phyloP scores from a whole-genome alignment of 2,113 vertebrate genomes.

The Osmerus mordax region DNA sequence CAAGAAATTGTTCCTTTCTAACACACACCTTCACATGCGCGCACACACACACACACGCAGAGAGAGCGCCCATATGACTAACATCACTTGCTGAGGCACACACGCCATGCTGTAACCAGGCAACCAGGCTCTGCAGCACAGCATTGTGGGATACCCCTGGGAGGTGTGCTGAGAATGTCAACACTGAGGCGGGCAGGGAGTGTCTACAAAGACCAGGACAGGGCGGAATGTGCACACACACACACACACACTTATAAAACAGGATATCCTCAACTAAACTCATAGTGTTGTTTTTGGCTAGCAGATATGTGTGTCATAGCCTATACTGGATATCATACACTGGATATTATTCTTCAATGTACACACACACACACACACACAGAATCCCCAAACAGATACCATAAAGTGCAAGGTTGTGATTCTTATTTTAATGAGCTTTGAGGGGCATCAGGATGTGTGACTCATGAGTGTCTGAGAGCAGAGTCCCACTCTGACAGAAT shows the following conservation, averaged over 20 bases:
- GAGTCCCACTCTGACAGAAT: too few relatives aligned
- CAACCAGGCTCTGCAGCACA: constrained; percentile 60
- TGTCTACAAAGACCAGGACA: constrained; percentile 34
- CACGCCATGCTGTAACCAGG: constrained; percentile 62
- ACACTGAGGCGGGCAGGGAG: constrained; percentile 56
- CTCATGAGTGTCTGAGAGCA: too few relatives aligned
- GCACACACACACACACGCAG: neutral
- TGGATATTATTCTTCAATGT: too few relatives aligned
- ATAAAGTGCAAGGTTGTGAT: too few relatives aligned
- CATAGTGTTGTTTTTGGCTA: too few relatives aligned
- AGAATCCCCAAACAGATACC: too few relatives aligned
- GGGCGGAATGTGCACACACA: neutral
- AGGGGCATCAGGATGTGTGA: too few relatives aligned
- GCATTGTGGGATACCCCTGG: constrained; percentile 77
- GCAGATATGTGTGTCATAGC: too few relatives aligned
- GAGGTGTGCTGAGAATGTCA: constrained; percentile 69
- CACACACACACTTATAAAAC: neutral
- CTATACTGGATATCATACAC: too few relatives aligned
- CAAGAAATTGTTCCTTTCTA: neutral
- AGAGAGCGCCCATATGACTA: constrained; percentile 1
- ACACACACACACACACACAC: too few relatives aligned
- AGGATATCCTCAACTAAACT: too few relatives aligned
- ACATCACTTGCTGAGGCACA: constrained; percentile 10
- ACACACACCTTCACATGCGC: neutral
- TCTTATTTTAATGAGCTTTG: too few relatives aligned